Conservation (phyloP, 2,797 vertebrate species). For the Orestias chungarensis region DNA sequence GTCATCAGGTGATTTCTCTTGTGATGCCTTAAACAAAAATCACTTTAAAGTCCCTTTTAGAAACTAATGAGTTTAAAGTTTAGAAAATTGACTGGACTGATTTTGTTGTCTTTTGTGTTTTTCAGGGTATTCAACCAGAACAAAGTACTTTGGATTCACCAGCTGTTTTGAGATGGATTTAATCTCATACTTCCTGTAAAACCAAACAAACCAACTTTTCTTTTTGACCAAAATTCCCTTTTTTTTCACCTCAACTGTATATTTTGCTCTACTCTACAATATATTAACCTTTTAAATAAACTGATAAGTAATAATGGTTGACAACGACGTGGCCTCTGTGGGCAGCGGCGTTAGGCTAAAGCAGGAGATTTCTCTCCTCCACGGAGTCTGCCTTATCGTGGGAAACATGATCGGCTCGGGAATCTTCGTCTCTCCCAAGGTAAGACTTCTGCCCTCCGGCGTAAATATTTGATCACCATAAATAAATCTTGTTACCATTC, state of each 20-base stretch:
- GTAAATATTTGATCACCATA: background rate
- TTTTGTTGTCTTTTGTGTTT: constrained; percentile 23
- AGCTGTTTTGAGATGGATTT: constrained; percentile 15
- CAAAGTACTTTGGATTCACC: constrained; percentile 10
- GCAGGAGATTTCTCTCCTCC: constrained; percentile 84
- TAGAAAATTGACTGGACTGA: constrained; percentile 4
- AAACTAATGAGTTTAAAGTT: background rate
- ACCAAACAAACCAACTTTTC: background rate
- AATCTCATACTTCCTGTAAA: constrained; percentile 8
- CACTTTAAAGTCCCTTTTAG: background rate
- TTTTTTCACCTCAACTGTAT: background rate
- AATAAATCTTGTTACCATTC: background rate
- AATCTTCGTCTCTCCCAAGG: constrained; percentile 83
- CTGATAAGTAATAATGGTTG: constrained; percentile 64
- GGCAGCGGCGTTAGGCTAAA: constrained; percentile 74
- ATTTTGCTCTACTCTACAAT: background rate
- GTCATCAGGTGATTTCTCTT: background rate
- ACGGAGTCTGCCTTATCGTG: constrained; percentile 84
- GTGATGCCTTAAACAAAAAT: background rate
- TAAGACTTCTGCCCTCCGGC: constrained; percentile 25
- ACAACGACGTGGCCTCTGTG: constrained; percentile 56
- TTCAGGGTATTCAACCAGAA: constrained; percentile 30
- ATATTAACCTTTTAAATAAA: background rate
- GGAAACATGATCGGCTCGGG: constrained; percentile 87
- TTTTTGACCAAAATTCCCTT: background rate